Conservation (phyloP, 2,113 vertebrate genomes). For the Petroica traversi region DNA sequence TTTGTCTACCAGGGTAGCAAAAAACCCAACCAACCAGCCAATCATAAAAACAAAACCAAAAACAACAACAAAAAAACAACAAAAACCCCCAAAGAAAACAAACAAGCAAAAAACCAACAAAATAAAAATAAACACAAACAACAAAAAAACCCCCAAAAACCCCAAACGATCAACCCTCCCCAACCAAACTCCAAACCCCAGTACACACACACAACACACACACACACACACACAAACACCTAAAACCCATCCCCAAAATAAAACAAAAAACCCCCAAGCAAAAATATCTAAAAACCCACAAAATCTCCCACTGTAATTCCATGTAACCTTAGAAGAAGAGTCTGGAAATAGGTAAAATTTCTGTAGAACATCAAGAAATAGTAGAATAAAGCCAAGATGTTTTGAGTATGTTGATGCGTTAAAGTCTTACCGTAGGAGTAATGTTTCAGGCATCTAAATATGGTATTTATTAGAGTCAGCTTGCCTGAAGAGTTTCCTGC, state of each 20-base stretch:
- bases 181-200: background rate
- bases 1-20: background rate
- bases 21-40: background rate
- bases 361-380: background rate
- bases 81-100: background rate
- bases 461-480: background rate
- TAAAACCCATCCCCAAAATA: background rate
- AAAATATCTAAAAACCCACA: background rate
- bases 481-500: background rate
- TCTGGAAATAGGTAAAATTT: background rate
- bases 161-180: too few species aligned
- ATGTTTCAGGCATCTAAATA: background rate
- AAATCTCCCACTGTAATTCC: rapidly evolving
- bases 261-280: too few species aligned
- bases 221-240: too few species aligned
- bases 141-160: background rate
- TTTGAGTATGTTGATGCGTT: background rate
- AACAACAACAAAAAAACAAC: background rate
- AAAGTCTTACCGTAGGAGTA: background rate
- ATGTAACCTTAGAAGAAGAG: background rate
- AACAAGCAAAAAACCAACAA: background rate
- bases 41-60: too few species aligned
- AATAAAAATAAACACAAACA: background rate
- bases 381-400: background rate
- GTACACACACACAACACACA: background rate